These are phyloP conservation scores for Tragelaphus oryx DNA, from an alignment of 2,797 vertebrate species.

Conservation along the genomic window DNA sequence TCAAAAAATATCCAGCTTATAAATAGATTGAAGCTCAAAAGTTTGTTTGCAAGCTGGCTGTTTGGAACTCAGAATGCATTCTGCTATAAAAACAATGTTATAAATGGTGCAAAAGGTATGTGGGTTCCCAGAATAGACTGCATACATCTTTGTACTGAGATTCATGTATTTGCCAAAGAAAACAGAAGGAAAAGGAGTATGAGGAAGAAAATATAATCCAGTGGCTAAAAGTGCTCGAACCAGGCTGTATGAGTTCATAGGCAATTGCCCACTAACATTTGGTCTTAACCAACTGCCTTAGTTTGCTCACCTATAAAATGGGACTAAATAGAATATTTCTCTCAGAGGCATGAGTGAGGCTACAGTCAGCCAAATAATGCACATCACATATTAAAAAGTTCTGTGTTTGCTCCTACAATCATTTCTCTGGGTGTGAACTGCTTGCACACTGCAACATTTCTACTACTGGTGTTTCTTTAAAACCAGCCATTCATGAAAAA, in stretches of 20 bases:
- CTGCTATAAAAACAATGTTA: constrained; percentile 31
- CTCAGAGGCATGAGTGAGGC: neutral
- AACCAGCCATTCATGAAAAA: neutral
- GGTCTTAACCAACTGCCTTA: neutral
- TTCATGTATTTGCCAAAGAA: neutral
- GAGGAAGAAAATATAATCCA: neutral
- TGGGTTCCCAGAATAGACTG: neutral
- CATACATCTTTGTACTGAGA: neutral
- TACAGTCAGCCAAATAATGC: neutral
- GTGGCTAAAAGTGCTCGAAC: accelerated
- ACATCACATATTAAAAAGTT: neutral
- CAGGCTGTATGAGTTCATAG: neutral
- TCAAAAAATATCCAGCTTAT: neutral
- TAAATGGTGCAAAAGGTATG: constrained; percentile 4
- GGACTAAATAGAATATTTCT: neutral
- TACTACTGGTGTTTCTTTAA: neutral
- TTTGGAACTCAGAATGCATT: constrained; percentile 18
- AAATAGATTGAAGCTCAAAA: neutral
- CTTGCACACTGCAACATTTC: neutral
- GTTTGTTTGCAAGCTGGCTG: constrained; percentile 1
- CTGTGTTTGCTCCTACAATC: neutral
- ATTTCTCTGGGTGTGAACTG: neutral
- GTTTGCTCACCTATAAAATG: neutral
- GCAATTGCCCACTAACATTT: neutral
- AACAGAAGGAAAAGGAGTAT: neutral